Evolutionary conservation across 2,888 invertebrate species (phyloP), one percentile per base, ranked within the genome.

Genomic region (Parnassius apollo): DNA sequence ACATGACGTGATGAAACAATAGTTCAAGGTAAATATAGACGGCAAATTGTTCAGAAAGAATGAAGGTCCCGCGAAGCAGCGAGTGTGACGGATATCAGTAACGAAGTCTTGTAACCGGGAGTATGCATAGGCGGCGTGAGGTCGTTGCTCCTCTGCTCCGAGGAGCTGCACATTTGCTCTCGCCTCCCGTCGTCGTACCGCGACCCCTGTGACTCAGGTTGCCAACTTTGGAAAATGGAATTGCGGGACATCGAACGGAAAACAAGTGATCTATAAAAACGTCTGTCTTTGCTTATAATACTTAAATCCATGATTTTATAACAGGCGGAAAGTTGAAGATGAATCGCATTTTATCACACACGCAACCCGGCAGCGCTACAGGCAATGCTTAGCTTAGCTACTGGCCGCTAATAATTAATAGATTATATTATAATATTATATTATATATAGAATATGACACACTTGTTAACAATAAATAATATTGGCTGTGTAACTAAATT

Each of bases 81-180:
- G 77, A 80, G 74, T 78, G 72, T 76, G 72, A 77, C 75, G 77
- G 78, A 80, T 80, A 81, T 82, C 81, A 79, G 81, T 76, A 74
- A 65, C 71, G 69, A 66, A 76, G 79, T 77, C 79, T 78, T 72
- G 77, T 49, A 49, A 13, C 68, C 71, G 73, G 75, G 81, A 85
- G 83, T 81, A 82, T 74, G 81, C 82, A 70, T 78, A 80, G 77
- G 75, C 80, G 73, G 71, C 67, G 72, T 72, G 85, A 82, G 87
- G 89, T 90, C 89, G 83, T 82, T 87, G 90, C 75, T 74, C 73
- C 71, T 74, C 75, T 74, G 72, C 71, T 74, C 75, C 66, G 74
- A 70, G 71, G 69, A 73, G 71, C 82, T 86, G 86, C 83, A 83
- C 85, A 80, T 79, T 74, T 76, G 78, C 77, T 80, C 78, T 76